Percentiles rank a stretch among this genome's conserved stretches.
Evolutionary conservation across 2,888 invertebrate species (phyloP).

Genomic region (Latrodectus elegans): DNA sequence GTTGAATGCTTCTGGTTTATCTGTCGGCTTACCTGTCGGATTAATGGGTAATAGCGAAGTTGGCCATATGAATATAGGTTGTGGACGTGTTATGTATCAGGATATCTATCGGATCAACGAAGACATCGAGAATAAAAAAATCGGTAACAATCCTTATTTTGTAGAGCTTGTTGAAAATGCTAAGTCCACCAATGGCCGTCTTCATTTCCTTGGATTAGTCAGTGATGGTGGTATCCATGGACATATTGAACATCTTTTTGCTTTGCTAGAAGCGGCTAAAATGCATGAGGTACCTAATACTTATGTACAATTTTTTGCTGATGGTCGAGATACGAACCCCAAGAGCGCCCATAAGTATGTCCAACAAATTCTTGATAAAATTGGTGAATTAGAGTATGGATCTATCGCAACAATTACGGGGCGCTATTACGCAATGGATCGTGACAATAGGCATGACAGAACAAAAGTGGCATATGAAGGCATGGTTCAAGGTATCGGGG

Average conservation of each 20-base stretch:
- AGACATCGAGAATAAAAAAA: slow-evolving; percentile 72
- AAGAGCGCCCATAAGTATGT: slow-evolving; percentile 73
- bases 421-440: slow-evolving; percentile 77
- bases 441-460: slow-evolving; percentile 74
- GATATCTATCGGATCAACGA: slow-evolving; percentile 76
- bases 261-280: slow-evolving; percentile 75
- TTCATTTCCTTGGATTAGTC: slow-evolving; percentile 76
- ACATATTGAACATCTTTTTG: slow-evolving; percentile 76
- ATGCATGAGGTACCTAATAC: slow-evolving; percentile 74
- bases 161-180: slow-evolving; percentile 75
- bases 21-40: slow-evolving; percentile 76
- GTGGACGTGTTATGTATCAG: slow-evolving; percentile 76
- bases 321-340: slow-evolving; percentile 76
- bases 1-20: slow-evolving; percentile 75
- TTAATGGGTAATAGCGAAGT: slow-evolving; percentile 77
- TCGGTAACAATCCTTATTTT: slow-evolving; percentile 74
- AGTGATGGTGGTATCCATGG: slow-evolving; percentile 76
- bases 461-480: slow-evolving; percentile 76
- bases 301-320: slow-evolving; percentile 76
- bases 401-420: slow-evolving; percentile 74
- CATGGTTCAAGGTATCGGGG: slow-evolving; percentile 75
- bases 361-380: slow-evolving; percentile 70
- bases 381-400: slow-evolving; percentile 69
- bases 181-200: slow-evolving; percentile 73
- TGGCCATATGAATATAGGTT: slow-evolving; percentile 77